Evolutionary conservation across 2,113 vertebrate genomes (phyloP).

Genomic region (Dendropsophus ebraccatus): DNA sequence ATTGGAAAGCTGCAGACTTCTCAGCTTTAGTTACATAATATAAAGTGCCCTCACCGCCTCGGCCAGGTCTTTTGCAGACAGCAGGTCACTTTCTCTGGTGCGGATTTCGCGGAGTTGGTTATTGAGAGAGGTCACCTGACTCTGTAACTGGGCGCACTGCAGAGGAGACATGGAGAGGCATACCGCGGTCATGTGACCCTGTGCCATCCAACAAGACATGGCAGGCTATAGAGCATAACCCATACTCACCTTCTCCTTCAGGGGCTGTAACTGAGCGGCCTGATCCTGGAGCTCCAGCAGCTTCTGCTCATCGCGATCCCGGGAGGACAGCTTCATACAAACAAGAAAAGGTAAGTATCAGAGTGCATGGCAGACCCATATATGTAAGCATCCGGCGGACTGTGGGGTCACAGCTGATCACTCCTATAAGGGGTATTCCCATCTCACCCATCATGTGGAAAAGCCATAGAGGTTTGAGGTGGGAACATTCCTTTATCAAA

Average conservation of each 20-base stretch:
- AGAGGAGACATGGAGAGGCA: neutral
- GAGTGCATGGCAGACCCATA: no score
- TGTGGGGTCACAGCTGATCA: no score
- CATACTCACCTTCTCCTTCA: constrained; percentile 74
- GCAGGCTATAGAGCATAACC: neutral
- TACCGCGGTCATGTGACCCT: neutral
- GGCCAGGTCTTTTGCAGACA: constrained; percentile 67
- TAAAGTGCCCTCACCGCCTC: constrained; percentile 78
- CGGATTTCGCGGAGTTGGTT: constrained; percentile 59
- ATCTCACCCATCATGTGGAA: no score
- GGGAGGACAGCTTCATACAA: neutral
- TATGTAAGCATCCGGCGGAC: no score
- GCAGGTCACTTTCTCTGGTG: constrained; percentile 27
- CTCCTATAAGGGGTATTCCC: no score
- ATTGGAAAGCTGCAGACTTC: no score
- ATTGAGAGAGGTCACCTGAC: constrained; percentile 71
- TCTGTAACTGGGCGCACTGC: constrained; percentile 72
- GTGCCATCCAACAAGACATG: no score
- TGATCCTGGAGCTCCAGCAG: constrained; percentile 66
- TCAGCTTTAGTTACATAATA: no score
- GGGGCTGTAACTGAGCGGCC: constrained; percentile 73
- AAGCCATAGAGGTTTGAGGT: no score
- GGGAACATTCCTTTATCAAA: no score
- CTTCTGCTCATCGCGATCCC: constrained; percentile 65
- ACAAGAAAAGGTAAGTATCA: neutral